Base-by-base conservation (phyloP, 2,888 invertebrate species). In the Aplocera efformata region DNA sequence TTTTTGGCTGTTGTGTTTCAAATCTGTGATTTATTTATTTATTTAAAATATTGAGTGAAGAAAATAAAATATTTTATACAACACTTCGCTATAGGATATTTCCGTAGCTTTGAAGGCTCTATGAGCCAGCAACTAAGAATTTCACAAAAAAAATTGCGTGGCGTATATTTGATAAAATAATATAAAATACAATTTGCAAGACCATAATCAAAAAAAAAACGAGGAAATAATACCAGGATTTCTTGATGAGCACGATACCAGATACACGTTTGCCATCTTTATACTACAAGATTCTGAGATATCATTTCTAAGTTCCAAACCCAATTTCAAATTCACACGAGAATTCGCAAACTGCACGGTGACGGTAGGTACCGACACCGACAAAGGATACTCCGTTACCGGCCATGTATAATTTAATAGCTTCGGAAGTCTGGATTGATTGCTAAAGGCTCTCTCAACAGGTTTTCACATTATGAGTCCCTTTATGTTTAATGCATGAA, bases 401-500 rank as follows among this genome's bases (percentile, higher is more conserved):
- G 35, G 34, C 53, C 40, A 56, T 57, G 62, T 58, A 59, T 56
- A 60, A 56, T 52, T 45, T 50, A 53, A 50, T 31, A 48, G 35
- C 42, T 40, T 39, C 32, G 37, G 41, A 61, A 56, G 50, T 52
- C 40, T 20, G 50, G 33, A 59, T 59, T 59, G 57, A 64, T 63
- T 51, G 54, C 54, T 48, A 46, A 50, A 50, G 31, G 48, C 53
- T 44, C 32, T 52, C 50, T 53, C 64, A 62, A 63, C 60, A 64
- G 57, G 62, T 66, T 62, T 58, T 52, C 49, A 34, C 48, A 44
- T 52, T 56, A 55, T 40, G 52, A 45, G 33, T 45, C 50, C 23
- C n/a, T n/a, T 38, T 33, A 60, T 72, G 64, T 65, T 60, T 73
- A 66, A 76, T 74, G 69, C 77, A 74, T 73, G 57, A 60, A 50